phyloP scores from a whole-genome alignment of 2,888 invertebrate species.

The Cataglyphis altisquamis region DNA sequence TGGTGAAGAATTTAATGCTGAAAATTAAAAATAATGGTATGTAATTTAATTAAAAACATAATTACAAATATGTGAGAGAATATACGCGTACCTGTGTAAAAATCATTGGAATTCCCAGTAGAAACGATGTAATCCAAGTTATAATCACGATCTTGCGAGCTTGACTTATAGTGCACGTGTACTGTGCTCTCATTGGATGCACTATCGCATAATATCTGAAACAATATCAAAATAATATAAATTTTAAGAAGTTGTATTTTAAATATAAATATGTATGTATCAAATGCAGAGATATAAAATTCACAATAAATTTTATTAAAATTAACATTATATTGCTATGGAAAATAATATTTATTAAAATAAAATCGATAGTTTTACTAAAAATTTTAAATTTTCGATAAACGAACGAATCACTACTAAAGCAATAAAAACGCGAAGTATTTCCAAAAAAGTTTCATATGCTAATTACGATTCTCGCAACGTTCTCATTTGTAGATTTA shows the following conservation, averaged over 20 bases:
- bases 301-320: not conserved
- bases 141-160: constrained; percentile 88
- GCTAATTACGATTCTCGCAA: not conserved
- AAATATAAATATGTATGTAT: not conserved
- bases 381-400: not conserved
- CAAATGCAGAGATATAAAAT: not conserved
- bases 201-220: constrained; percentile 91
- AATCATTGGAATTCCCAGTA: constrained; percentile 89
- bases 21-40: not conserved
- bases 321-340: not conserved
- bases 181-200: constrained; percentile 90
- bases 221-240: constrained; percentile 56
- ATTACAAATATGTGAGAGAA: not conserved
- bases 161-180: constrained; percentile 90
- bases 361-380: not conserved
- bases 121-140: constrained; percentile 89
- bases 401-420: not conserved
- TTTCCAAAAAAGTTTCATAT: not conserved
- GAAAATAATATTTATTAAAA: not conserved
- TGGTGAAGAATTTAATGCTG: not conserved
- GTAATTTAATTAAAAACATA: not conserved
- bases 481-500: not conserved
- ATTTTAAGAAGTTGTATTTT: not conserved
- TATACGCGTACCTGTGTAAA: constrained; percentile 88
- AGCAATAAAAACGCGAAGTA: not conserved